Evolutionary conservation across 1,140 invertebrate genomes (phyloP).

Genomic region (Heliconius hewitsoni): DNA sequence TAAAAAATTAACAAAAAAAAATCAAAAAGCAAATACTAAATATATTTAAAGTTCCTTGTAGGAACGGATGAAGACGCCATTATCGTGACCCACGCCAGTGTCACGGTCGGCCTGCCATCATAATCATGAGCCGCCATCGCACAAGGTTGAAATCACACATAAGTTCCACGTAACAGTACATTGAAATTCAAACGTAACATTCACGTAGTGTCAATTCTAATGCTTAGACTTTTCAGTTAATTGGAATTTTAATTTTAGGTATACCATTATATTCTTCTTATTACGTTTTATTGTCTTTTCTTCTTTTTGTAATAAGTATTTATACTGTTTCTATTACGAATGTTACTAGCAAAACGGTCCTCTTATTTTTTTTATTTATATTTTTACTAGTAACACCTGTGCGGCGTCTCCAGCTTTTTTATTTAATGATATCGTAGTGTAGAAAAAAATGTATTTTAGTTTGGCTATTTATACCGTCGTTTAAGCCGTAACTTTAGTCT

Average conservation of each 20-base stretch:
- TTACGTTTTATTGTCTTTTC: not conserved
- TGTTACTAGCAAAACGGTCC: too few relatives aligned
- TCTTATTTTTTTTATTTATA: too few relatives aligned
- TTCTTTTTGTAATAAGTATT: not conserved
- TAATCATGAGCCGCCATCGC: constrained; percentile 62
- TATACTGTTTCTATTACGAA: too few relatives aligned
- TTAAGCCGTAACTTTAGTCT: too few relatives aligned
- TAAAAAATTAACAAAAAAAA: not conserved
- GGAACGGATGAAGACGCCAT: constrained; percentile 59
- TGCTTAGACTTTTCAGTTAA: not conserved
- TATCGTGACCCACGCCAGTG: constrained; percentile 71
- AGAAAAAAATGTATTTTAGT: too few relatives aligned
- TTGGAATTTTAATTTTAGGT: too few relatives aligned
- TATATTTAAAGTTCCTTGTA: constrained; percentile 28
- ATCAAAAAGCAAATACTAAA: not conserved
- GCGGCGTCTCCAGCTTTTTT: too few relatives aligned
- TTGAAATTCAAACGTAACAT: not conserved
- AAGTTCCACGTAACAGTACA: constrained; percentile 31
- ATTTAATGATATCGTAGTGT: too few relatives aligned
- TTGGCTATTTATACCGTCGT: too few relatives aligned
- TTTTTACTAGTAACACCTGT: too few relatives aligned
- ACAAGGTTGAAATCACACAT: constrained; percentile 63
- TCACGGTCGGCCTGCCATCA: constrained; percentile 69
- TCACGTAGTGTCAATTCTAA: not conserved
- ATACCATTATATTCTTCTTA: not conserved